Base-by-base conservation (phyloP, 2,888 invertebrate genomes). In the Apomyelois bistriatella region DNA sequence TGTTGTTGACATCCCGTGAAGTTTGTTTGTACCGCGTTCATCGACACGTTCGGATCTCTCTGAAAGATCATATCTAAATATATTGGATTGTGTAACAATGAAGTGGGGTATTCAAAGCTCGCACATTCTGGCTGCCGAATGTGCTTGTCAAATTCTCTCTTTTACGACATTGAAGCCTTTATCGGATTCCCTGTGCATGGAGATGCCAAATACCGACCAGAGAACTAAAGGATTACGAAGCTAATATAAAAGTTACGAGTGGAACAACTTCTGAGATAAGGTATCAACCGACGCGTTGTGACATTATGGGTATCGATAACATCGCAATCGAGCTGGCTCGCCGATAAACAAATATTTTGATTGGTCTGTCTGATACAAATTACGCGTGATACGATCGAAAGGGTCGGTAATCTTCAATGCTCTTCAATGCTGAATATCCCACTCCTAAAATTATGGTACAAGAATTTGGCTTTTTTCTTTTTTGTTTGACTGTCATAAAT, bases 331-430 rank as follows among this genome's bases (percentile, higher is more conserved):
- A 53, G 57, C 65, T 61, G 61, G 58, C 59, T 64, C 58, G 59
- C 57, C 66, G 73, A 80, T 82, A 76, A 79, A 82, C 72, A 83
- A 86, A 85, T 84, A 80, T 83, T 85, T 82, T 83, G 82, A 85
- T 84, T 79, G 72, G 72, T 70, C 65, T 59, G 61, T 68, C 70
- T 59, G 72, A 75, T 73, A 83, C 80, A 85, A 85, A 85, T 85
- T 76, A 82, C 74, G 58, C 58, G 47, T 48, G 82, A 85, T 84
- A 85, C 53, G 58, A 82, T 83, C 82, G 59, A 55, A n/a, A 54
- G 57, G 56, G 59, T 53, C 56, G 59, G 58, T 54, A 53, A 42
- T 61, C 57, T 54, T 56, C 56, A 57, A 57, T 59, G 50, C 59
- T 61, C 57, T 54, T 56, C 56, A 57, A 57, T 59, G 50, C 59